Evolutionary conservation across 2,113 vertebrate genomes (phyloP).

Genomic region (Cacatua alba): DNA sequence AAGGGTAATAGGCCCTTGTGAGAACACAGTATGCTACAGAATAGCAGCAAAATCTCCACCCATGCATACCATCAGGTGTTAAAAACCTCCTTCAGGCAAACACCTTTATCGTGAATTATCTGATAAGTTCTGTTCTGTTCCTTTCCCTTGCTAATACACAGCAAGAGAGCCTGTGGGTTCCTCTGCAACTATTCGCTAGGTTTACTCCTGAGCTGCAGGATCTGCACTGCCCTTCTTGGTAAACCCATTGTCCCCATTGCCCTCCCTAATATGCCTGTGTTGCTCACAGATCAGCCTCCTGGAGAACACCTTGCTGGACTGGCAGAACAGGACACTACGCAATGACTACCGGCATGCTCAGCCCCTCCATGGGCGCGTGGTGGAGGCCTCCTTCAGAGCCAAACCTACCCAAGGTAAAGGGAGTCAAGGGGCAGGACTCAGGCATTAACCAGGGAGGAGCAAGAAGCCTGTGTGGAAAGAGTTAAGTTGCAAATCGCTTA

Average conservation of each 20-base stretch:
- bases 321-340: constrained; percentile 81
- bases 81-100: neutral
- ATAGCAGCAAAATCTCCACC: neutral
- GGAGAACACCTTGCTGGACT: constrained; percentile 84
- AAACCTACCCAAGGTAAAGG: constrained; percentile 59
- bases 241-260: rapidly evolving
- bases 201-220: neutral
- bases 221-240: rapidly evolving
- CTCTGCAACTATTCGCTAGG: rapidly evolving
- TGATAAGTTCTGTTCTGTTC: neutral
- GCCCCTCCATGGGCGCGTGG: constrained; percentile 80
- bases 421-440: neutral
- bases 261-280: neutral
- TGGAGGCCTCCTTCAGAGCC: constrained; percentile 84
- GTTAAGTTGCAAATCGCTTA: rapidly evolving
- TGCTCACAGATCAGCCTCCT: constrained; percentile 79
- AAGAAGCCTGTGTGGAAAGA: rapidly evolving
- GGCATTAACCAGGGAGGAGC: neutral
- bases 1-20: neutral
- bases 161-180: neutral
- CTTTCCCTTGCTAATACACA: neutral
- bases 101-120: rapidly evolving
- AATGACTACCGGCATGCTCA: constrained; percentile 85
- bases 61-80: neutral
- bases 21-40: neutral